A percentile compares a stretch with the other conserved stretches of the same genome.
Evolutionary conservation across 2,113 vertebrate genomes (phyloP).

Genomic region (Brachypodius melanocephalos): DNA sequence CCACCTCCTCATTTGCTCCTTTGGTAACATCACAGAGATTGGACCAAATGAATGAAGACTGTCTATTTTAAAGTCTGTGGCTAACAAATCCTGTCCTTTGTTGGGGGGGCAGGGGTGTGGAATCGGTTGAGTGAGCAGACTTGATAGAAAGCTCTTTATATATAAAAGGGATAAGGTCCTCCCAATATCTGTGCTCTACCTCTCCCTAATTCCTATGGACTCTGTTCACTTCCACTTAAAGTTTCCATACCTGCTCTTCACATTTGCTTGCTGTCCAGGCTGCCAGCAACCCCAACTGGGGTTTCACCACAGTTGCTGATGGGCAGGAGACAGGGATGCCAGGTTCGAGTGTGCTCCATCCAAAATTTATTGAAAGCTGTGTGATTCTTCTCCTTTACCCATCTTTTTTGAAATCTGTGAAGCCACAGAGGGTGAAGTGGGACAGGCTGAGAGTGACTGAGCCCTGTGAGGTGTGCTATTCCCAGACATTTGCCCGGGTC

Average conservation of each 20-base stretch:
- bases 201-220: not conserved
- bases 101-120: no score
- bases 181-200: not conserved
- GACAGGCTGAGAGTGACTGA: not conserved
- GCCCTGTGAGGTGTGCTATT: not conserved
- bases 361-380: not conserved
- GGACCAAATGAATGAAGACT: not conserved
- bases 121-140: not conserved
- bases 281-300: no score
- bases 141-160: not conserved
- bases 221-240: not conserved
- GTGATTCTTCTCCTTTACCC: not conserved
- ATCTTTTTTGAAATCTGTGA: not conserved
- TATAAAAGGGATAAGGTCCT: not conserved
- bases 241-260: not conserved
- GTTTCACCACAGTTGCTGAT: not conserved
- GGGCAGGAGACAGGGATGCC: not conserved
- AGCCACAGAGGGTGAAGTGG: not conserved
- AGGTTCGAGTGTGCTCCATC: not conserved
- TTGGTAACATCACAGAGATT: not conserved
- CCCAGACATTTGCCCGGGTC: not conserved
- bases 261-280: not conserved
- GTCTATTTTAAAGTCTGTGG: not conserved
- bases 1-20: not conserved
- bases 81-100: not conserved